A percentile compares a stretch with the other conserved stretches of the same genome.
Conservation (phyloP, 2,113 vertebrate species). For the Heterotilapia buettikoferi region DNA sequence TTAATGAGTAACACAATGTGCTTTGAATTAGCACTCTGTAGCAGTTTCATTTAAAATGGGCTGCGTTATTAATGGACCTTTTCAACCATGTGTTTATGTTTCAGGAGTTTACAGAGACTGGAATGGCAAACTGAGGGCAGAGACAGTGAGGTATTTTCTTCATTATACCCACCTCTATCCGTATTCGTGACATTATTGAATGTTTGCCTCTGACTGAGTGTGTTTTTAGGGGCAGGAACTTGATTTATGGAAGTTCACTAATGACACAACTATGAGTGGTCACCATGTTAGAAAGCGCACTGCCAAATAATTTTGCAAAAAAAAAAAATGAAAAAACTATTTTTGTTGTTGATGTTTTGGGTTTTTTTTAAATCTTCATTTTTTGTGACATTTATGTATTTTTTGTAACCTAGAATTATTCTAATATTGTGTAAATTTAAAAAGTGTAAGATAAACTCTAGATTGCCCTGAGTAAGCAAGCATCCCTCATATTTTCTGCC, state of each 20-base stretch:
- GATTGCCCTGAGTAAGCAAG: neutral
- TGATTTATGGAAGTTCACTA: neutral
- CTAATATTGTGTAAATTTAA: neutral
- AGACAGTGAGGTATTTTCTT: neutral
- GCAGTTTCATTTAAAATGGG: neutral
- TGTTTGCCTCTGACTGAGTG: neutral
- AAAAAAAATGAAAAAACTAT: neutral
- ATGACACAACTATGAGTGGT: neutral
- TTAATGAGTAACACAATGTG: slow-evolving; percentile 11
- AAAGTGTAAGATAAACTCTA: neutral
- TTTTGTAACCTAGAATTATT: neutral
- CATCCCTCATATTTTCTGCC: neutral
- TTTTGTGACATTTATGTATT: neutral
- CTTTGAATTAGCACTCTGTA: neutral
- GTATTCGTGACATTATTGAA: neutral
- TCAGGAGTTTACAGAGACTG: neutral
- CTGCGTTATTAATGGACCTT: neutral
- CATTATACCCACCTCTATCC: neutral
- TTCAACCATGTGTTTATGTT: neutral
- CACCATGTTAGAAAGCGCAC: neutral
- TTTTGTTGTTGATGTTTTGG: neutral
- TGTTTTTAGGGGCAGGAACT: neutral
- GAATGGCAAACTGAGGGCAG: neutral
- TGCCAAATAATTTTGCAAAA: neutral
- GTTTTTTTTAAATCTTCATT: rapidly evolving